Evolutionary conservation across 2,888 invertebrate genomes (phyloP), one percentile per base, ranked within the genome.

Genomic region (Notodonta dromedarius): DNA sequence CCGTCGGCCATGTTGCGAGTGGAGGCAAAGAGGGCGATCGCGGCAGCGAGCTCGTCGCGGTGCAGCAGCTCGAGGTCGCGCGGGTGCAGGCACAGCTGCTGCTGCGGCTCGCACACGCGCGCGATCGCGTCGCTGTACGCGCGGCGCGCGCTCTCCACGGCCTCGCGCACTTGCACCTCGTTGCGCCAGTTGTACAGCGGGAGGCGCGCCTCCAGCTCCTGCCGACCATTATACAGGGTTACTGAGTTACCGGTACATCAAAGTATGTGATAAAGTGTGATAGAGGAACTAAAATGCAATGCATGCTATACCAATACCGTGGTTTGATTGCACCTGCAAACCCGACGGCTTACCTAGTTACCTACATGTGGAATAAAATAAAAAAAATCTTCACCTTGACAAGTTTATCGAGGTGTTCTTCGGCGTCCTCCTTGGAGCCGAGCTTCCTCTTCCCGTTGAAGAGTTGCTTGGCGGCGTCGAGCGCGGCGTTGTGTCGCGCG

Each of bases 381-480:
- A 12, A 11, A 11, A 11, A 11, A 2, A 11, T 4, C 12, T 42
- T 53, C 4, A 56, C 63, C 53, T 53, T 58, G n/a, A 58, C 51
- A 7, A 65, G 56, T 11, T 56, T 40, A 6, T 59, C 52, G 11
- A 61, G 39, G 46, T 61, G 35, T 5, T 58, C 55, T 4, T 62
- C 62, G 24, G 57, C 57, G 13, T 66, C 61, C 14, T 98, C 98
- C 57, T 97, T 96, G 8, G 99, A 98, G 7, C 99, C 99, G 98
- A 99, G 98, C 94, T 99, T 99, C 76, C 97, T 94, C 82, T 97
- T 97, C 66, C 95, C 94, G 69, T 95, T 94, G 90, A 99, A 99
- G 71, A 81, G 77, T 5, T 32, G 32, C n/a, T 58, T 54, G 14
- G 70, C 70, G n/a, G 42, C 39, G 66, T 78, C 83, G 58, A 94